A percentile compares a stretch with the other conserved stretches of the same genome.
These are phyloP conservation scores for Melinopterus prodromus DNA, from an alignment of 2,888 invertebrate species.

Conservation along the genomic window DNA sequence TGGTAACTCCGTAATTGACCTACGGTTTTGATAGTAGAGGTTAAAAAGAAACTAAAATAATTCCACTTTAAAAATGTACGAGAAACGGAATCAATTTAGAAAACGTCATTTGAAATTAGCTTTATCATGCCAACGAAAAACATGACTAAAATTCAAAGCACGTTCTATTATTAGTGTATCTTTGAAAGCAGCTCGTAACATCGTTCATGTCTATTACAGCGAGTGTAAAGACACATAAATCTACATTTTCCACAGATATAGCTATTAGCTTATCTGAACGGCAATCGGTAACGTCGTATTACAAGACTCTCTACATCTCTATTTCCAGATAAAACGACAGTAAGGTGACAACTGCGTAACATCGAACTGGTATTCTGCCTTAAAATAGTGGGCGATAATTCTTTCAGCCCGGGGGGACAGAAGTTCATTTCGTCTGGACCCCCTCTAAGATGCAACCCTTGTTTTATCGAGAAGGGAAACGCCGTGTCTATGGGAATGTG, in stretches of 20 bases:
- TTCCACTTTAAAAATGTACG: too few relatives aligned
- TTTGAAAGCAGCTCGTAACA: not conserved
- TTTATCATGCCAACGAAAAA: not conserved
- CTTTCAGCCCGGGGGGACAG: not conserved
- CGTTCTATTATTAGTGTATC: not conserved
- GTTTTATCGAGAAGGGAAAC: not conserved
- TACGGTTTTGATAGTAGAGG: too few relatives aligned
- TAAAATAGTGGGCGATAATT: not conserved
- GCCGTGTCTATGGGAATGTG: not conserved
- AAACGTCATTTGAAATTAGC: not conserved
- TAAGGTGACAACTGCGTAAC: not conserved
- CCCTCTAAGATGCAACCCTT: not conserved
- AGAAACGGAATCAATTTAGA: not conserved
- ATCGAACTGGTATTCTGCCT: not conserved
- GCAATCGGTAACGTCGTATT: slow-evolving; percentile 4
- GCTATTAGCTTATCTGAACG: not conserved
- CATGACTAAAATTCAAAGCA: not conserved
- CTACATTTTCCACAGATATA: slow-evolving; percentile 4
- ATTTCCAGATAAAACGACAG: slow-evolving; percentile 4
- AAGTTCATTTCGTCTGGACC: not conserved
- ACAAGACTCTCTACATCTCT: not conserved
- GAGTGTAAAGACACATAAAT: not conserved
- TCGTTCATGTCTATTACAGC: not conserved
- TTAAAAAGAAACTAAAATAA: too few relatives aligned
- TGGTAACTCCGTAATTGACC: too few relatives aligned